These are phyloP conservation scores for Microplitis manilae DNA, from an alignment of 2,888 invertebrate genomes.

Conservation along the genomic window DNA sequence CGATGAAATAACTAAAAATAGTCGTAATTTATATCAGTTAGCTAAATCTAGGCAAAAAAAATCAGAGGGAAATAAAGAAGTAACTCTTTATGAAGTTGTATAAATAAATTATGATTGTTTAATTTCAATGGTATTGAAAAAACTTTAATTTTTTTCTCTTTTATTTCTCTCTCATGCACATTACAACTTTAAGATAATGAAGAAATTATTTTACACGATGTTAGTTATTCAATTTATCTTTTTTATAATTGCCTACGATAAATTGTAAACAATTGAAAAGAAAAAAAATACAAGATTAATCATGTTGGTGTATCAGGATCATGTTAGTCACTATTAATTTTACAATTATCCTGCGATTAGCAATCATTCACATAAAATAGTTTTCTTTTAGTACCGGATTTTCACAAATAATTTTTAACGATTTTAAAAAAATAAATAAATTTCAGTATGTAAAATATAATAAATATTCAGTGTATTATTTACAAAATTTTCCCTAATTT, in stretches of 20 bases:
- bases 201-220: constrained; percentile 51
- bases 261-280: constrained; percentile 22
- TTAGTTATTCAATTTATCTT: constrained; percentile 36
- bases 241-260: constrained; percentile 44
- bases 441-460: constrained; percentile 43
- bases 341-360: not conserved
- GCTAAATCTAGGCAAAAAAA: constrained; percentile 53
- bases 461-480: constrained; percentile 15
- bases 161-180: constrained; percentile 45
- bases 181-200: constrained; percentile 47
- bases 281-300: not conserved
- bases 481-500: constrained; percentile 4
- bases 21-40: constrained; percentile 64
- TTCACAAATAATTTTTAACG: not conserved
- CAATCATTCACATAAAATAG: not conserved
- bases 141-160: constrained; percentile 15
- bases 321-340: too few species aligned
- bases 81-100: not conserved
- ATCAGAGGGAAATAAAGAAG: not conserved
- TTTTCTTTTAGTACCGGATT: not conserved
- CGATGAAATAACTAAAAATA: constrained; percentile 63
- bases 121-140: constrained; percentile 1
- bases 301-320: not conserved
- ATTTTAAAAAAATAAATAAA: constrained; percentile 32
- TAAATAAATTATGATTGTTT: not conserved